Percentiles rank a stretch among this genome's conserved stretches.
phyloP scores from a whole-genome alignment of 2,113 vertebrate species.

The Onychostoma macrolepis region DNA sequence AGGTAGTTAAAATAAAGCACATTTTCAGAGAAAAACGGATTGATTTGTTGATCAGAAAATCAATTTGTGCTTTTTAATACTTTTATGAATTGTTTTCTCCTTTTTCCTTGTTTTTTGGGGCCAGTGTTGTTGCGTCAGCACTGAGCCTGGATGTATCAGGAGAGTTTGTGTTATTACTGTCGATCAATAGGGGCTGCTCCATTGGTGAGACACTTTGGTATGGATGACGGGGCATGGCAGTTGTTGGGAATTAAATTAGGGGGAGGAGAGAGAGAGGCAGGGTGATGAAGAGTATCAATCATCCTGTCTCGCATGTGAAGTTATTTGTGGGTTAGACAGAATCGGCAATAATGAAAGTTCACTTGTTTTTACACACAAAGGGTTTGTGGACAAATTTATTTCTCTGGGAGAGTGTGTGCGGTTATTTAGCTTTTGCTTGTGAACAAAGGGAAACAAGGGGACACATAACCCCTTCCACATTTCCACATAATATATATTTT shows the following conservation, averaged over 20 bases:
- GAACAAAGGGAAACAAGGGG: background rate
- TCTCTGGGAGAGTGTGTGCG: slow-evolving; percentile 8
- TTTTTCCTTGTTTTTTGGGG: slow-evolving; percentile 12
- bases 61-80: slow-evolving; percentile 11
- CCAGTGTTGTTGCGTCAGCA: slow-evolving; percentile 38
- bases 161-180: slow-evolving; percentile 64
- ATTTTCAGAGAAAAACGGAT: background rate
- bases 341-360: slow-evolving; percentile 84
- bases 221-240: slow-evolving; percentile 75
- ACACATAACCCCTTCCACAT: background rate
- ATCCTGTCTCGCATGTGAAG: slow-evolving; percentile 81
- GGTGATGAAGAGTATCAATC: slow-evolving; percentile 86
- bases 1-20: slow-evolving; percentile 29
- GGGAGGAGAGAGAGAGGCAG: slow-evolving; percentile 69
- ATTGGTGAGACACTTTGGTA: slow-evolving; percentile 74
- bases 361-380: slow-evolving; percentile 73
- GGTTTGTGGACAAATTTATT: slow-evolving; percentile 75
- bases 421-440: slow-evolving; percentile 7
- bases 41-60: slow-evolving; percentile 22
- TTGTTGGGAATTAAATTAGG: slow-evolving; percentile 83
- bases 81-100: slow-evolving; percentile 10
- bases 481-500: no score
- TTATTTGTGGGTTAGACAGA: slow-evolving; percentile 79
- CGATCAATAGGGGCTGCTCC: slow-evolving; percentile 72
- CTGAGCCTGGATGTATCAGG: slow-evolving; percentile 53